Evolutionary conservation across 2,888 invertebrate genomes (phyloP), one percentile per base, ranked within the genome.

Genomic region (Unio delphinus): DNA sequence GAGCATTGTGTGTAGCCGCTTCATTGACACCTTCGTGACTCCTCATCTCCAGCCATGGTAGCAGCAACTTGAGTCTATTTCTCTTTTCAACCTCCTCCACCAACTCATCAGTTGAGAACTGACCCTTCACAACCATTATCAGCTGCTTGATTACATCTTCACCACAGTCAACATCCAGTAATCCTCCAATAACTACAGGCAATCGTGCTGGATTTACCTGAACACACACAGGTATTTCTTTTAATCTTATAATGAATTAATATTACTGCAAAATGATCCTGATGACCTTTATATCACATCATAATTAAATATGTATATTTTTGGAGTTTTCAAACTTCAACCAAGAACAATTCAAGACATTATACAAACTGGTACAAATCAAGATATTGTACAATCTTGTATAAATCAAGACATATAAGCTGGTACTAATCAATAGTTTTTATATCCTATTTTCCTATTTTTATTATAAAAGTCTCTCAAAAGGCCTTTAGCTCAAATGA

Each of bases 141-240:
- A 99, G 92, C 91, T 99, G 98, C 91, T 99, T 99, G 86, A 99
- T 99, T 70, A 99, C 98, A 88, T 99, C 99, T 89, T 99, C 99
- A 0, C 97, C 94, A 90, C 99, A 99, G 90, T 99, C 99, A 20
- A 99, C 99, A 90, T 99, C 99, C 63, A 99, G 91, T 0, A 99
- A 92, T 70, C 99, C 99, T 34, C 99, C 99, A 2, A 99, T 95
- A 0, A 99, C 99, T 1, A 99, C 99, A 0, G 99, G 99, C 83
- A 99, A 92, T 82, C 99, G 95, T 0, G 97, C 97, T 3, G 99
- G 98, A 91, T 99, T 99, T 68, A 98, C 97, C 95, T 95, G 83
- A 3, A 73, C 26, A 58, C n/a, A 34, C 58, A 60, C 55, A 34
- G 59, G 30, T 58, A 15, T 45, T 45, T 45, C 15, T 45, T 45